phyloP scores from a whole-genome alignment of 1,140 invertebrate genomes.

The Drosophila pectinifera region DNA sequence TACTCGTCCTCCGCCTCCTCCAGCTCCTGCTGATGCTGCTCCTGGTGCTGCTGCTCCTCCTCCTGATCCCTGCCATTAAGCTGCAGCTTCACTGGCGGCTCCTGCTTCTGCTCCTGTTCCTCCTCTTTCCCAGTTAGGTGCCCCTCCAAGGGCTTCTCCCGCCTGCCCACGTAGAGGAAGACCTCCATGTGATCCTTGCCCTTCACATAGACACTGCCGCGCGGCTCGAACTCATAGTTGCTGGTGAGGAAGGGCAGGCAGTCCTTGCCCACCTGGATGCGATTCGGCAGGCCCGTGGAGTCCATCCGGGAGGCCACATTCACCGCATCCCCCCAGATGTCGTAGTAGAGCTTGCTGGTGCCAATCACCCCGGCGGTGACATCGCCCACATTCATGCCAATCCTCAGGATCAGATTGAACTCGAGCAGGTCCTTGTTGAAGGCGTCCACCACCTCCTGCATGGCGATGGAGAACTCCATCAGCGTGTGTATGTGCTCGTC shows the following conservation, averaged over 20 bases:
- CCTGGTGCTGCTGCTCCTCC: neutral
- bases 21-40: slow-evolving; percentile 1
- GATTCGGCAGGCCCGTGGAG: slow-evolving; percentile 93
- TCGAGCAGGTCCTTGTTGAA: slow-evolving; percentile 95
- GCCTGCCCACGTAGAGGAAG: slow-evolving; percentile 87
- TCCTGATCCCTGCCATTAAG: no score
- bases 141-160: slow-evolving; percentile 17
- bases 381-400: slow-evolving; percentile 94
- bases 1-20: slow-evolving; percentile 2
- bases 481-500: slow-evolving; percentile 93
- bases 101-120: neutral
- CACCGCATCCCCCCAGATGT: slow-evolving; percentile 99
- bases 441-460: slow-evolving; percentile 93
- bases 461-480: slow-evolving; percentile 94
- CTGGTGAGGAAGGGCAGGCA: slow-evolving; percentile 89
- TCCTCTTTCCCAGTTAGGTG: no score
- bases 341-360: slow-evolving; percentile 97
- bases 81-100: neutral
- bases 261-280: slow-evolving; percentile 93
- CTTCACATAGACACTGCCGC: slow-evolving; percentile 96
- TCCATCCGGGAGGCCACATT: slow-evolving; percentile 99
- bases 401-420: slow-evolving; percentile 96
- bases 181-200: slow-evolving; percentile 98
- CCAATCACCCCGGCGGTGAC: slow-evolving; percentile 98
- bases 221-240: slow-evolving; percentile 91